Evolutionary conservation across 2,888 invertebrate genomes (phyloP), one percentile per base, ranked within the genome.

Genomic region (Pasiphila rectangulata): DNA sequence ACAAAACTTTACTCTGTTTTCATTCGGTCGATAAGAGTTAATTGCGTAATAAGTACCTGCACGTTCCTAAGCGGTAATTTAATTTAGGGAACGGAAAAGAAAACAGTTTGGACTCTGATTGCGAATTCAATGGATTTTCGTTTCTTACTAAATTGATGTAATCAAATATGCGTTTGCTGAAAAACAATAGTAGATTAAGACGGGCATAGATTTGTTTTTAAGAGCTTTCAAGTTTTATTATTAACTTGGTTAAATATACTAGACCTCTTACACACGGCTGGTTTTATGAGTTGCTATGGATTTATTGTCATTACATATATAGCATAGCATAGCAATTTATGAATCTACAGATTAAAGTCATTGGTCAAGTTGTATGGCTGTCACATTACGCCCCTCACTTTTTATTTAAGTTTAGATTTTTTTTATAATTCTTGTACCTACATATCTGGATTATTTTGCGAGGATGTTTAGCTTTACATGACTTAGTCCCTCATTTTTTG

Each of bases 41-140:
- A 84, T 83, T 83, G 78, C 69, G 64, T 69, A 66, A n/a, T n/a
- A 66, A 74, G 79, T 81, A 79, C n/a, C n/a, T n/a, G n/a, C 78
- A 67, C 69, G 57, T 65, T 67, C 52, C 46, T 32, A 57, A 60
- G 66, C 63, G 46, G 50, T 58, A 41, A 60, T 60, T 62, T 58
- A 66, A 57, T 67, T 50, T 53, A 24, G 19, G 46, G 52, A 51
- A 48, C 54, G 52, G 51, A 55, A 54, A 56, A 37, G 41, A 30
- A 75, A 79, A 75, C 44, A 34, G 41, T 49, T 54, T 54, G 10
- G 42, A 47, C 30, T 36, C 39, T 43, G 23, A 42, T 35, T 34
- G 34, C 15, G 13, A 42, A 17, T 19, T 24, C 38, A 27, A 6
- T 1, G 30, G 16, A 37, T 37, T 30, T 19, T 32, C 7, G 23